phyloP scores from a whole-genome alignment of 2,888 invertebrate species.

The Petrolisthes cinctipes region DNA sequence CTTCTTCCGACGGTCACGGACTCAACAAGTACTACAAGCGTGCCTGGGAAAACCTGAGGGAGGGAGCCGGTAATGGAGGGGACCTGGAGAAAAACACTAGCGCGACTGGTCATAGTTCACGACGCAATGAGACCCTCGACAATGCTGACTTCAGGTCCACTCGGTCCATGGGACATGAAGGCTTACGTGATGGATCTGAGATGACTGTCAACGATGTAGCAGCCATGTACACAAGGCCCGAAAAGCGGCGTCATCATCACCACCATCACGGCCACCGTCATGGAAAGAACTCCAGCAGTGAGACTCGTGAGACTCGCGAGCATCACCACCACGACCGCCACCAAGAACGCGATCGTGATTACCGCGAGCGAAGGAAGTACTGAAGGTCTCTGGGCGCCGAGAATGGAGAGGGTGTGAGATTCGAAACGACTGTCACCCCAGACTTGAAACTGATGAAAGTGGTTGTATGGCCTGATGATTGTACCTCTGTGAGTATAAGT shows the following conservation, averaged over 20 bases:
- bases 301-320: background rate
- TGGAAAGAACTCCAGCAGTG: slow-evolving; percentile 63
- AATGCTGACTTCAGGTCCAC: slow-evolving; percentile 66
- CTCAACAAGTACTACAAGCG: slow-evolving; percentile 90
- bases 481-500: too few species aligned
- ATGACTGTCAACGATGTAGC: slow-evolving; percentile 70
- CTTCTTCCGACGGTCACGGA: slow-evolving; percentile 85
- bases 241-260: slow-evolving; percentile 81
- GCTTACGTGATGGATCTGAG: slow-evolving; percentile 69
- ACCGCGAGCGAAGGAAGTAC: slow-evolving; percentile 55
- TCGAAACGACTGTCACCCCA: background rate
- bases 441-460: background rate
- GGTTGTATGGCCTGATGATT: too few species aligned
- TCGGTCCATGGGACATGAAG: slow-evolving; percentile 68
- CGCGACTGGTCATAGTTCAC: slow-evolving; percentile 65
- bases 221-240: slow-evolving; percentile 69
- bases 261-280: slow-evolving; percentile 79
- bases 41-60: slow-evolving; percentile 93
- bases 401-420: background rate
- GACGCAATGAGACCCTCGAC: slow-evolving; percentile 66
- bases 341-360: slow-evolving; percentile 74
- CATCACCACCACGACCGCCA: slow-evolving; percentile 68
- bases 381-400: background rate
- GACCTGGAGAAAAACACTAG: slow-evolving; percentile 72
- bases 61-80: slow-evolving; percentile 70